Base-by-base conservation (phyloP, 2,797 vertebrate genomes). In the Pachyuromys duprasi region DNA sequence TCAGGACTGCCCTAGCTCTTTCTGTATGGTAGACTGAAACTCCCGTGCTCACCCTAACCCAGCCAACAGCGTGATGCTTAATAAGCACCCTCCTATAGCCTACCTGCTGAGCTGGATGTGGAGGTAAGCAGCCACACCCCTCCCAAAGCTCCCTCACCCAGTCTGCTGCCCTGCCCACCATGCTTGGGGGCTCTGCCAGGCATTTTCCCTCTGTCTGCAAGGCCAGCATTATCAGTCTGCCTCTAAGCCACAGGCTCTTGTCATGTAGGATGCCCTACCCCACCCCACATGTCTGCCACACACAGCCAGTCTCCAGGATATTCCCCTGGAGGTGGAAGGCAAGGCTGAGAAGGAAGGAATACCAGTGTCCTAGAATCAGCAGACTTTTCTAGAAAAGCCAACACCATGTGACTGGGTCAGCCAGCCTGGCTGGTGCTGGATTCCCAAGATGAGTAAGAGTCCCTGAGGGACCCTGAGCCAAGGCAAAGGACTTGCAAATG, bases 191-290 rank as follows among this genome's bases (percentile, higher is more conserved):
- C 86, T 42, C 78, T 24, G 17, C 26, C 55, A 57, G 74, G n/a
- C 55, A 53, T 93, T 78, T 96, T 72, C 82, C 55, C 84, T 84
- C 45, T 76, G 86, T 81, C 84, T 60, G n/a, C 74, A 39, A 62
- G 80, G 76, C 87, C 88, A 84, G 9, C 53, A 36, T 63, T 76
- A 12, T 45, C 0, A 0, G 39, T 67, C 53, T 28, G 36, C 8
- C 55, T 86, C 65, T 62, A 63, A 39, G 67, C 62, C 11, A 0
- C 2, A 0, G 81, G 24, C 82, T 92, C 57, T 31, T 0, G 15
- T 75, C 88, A 0, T 87, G 33, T 69, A 42, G 90, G 39, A 42
- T 42, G 3, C 26, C n/a, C 60, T 39, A 11, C 3, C 53, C 17
- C 9, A 33, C 28, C 18, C 62, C 42, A 67, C 82, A 31, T 39